Evolutionary conservation across 2,888 invertebrate genomes (phyloP).

Genomic region (Trimorus sp.): DNA sequence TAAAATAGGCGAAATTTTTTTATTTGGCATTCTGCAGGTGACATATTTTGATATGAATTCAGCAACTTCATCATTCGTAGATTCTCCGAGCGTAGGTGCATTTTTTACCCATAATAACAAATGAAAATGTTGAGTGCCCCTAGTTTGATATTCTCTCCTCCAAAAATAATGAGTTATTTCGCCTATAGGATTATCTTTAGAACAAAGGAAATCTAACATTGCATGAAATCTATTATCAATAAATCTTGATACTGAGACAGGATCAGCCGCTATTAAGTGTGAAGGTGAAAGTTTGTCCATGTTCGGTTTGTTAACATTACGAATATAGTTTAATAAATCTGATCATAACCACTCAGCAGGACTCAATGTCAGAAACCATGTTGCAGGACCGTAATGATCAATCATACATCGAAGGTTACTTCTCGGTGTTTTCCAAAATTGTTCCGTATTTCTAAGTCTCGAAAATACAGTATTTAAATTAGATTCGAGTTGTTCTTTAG

Average conservation of each 20-base stretch:
- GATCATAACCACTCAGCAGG: neutral
- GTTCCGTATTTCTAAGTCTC: neutral
- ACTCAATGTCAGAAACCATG: neutral
- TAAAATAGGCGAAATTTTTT: neutral
- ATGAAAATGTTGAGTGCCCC: too few species aligned
- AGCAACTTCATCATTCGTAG: neutral
- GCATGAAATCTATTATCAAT: neutral
- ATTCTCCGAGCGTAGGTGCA: too few species aligned
- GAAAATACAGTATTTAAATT: neutral
- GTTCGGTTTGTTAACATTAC: neutral
- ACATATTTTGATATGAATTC: constrained; percentile 1
- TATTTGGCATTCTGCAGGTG: neutral
- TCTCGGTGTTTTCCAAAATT: constrained; percentile 2
- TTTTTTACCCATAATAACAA: too few species aligned
- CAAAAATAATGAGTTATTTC: neutral
- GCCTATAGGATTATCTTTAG: constrained; percentile 1
- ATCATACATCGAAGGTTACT: neutral
- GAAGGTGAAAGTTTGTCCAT: neutral
- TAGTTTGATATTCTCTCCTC: neutral
- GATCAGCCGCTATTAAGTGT: neutral
- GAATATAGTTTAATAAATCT: neutral
- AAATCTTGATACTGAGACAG: neutral
- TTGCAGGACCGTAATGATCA: neutral
- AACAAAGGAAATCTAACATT: neutral
- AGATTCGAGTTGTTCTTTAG: neutral